Percentiles rank a stretch among this genome's conserved stretches.
These are phyloP conservation scores for Achlya flavicornis DNA, from an alignment of 2,888 invertebrate genomes.

Conservation along the genomic window DNA sequence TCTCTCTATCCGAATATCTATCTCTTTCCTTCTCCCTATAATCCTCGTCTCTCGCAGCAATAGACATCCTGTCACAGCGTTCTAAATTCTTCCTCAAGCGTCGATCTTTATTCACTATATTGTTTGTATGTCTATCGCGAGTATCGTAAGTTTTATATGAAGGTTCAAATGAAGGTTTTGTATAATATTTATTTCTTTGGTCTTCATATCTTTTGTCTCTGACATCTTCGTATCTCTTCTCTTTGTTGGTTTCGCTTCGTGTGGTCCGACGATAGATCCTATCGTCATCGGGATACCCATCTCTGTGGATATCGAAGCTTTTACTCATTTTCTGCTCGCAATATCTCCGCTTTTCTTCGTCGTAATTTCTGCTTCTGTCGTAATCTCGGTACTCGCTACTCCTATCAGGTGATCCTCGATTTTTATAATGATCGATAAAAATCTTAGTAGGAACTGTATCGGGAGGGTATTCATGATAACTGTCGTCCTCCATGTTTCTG, in stretches of 20 bases:
- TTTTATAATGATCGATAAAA: slow-evolving; percentile 47
- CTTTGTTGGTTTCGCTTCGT: slow-evolving; percentile 57
- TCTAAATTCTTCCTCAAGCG: slow-evolving; percentile 54
- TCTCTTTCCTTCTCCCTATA: slow-evolving; percentile 57
- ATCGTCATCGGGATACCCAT: slow-evolving; percentile 54
- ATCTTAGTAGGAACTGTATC: slow-evolving; percentile 49
- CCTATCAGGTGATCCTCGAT: slow-evolving; percentile 31
- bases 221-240: slow-evolving; percentile 49
- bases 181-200: slow-evolving; percentile 46
- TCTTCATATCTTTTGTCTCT: slow-evolving; percentile 50
- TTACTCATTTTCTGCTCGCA: slow-evolving; percentile 67
- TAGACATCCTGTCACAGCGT: slow-evolving; percentile 62
- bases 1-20: slow-evolving; percentile 66
- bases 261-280: slow-evolving; percentile 48
- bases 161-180: too few relatives aligned
- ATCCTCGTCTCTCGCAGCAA: slow-evolving; percentile 66
- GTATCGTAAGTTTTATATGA: slow-evolving; percentile 49
- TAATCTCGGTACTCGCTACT: slow-evolving; percentile 47
- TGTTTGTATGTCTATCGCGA: slow-evolving; percentile 33
- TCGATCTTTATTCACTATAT: slow-evolving; percentile 44
- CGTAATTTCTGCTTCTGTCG: slow-evolving; percentile 50
- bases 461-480: slow-evolving; percentile 50
- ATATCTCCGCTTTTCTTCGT: slow-evolving; percentile 53
- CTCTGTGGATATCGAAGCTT: slow-evolving; percentile 64
- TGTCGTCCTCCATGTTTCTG: slow-evolving; percentile 43